These are phyloP conservation scores for Heliconius hermathena DNA, from an alignment of 1,140 invertebrate species.

Conservation along the genomic window DNA sequence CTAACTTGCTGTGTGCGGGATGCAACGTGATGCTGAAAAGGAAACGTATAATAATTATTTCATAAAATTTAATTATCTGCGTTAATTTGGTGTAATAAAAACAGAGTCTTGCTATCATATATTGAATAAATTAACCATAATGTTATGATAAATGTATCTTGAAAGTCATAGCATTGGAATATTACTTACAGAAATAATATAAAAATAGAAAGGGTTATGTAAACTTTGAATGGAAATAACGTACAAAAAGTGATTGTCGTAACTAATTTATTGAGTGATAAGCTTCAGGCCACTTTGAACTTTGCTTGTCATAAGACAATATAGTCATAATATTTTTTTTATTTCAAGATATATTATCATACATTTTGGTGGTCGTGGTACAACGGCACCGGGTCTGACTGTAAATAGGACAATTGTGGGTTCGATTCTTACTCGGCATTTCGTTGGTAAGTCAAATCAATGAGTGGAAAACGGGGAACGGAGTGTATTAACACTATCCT, in stretches of 20 bases:
- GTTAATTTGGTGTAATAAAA: neutral
- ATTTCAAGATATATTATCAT: neutral
- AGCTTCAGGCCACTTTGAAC: neutral
- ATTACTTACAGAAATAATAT: slow-evolving; percentile 12
- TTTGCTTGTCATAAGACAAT: neutral
- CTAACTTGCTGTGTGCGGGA: too few relatives aligned
- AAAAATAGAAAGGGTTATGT: slow-evolving; percentile 24
- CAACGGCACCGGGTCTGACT: too few relatives aligned
- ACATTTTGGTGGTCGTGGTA: neutral
- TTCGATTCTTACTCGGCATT: too few relatives aligned
- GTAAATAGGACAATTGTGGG: too few relatives aligned
- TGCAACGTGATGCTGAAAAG: too few relatives aligned
- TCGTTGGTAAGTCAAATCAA: too few relatives aligned
- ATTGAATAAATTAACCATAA: neutral
- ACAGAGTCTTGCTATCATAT: neutral
- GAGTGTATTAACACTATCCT: too few relatives aligned
- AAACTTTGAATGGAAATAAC: slow-evolving; percentile 1
- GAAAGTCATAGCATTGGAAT: slow-evolving; percentile 23
- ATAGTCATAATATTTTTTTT: neutral
- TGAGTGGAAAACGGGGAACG: too few relatives aligned
- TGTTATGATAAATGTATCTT: slow-evolving; percentile 15
- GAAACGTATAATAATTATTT: neutral
- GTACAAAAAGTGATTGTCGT: slow-evolving; percentile 2
- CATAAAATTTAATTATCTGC: neutral
- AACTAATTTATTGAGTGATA: neutral